These are phyloP conservation scores for Siphamia tubifer DNA, from an alignment of 2,113 vertebrate species.

Conservation along the genomic window DNA sequence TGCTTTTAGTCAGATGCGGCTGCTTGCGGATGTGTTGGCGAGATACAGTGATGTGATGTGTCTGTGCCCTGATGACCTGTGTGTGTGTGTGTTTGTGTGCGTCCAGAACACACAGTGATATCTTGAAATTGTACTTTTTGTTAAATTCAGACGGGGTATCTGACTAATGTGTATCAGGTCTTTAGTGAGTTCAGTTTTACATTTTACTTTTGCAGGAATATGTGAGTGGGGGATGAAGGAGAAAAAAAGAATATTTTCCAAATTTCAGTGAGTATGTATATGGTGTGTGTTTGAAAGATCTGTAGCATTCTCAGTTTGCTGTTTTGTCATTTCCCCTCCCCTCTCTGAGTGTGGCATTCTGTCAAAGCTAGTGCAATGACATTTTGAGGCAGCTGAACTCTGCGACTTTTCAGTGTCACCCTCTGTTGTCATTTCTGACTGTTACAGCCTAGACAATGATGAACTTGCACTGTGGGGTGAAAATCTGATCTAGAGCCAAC, in stretches of 20 bases:
- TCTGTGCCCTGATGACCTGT: too few species aligned
- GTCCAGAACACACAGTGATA: too few species aligned
- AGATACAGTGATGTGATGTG: too few species aligned
- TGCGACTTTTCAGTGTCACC: constrained; percentile 68
- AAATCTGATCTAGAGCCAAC: constrained; percentile 47
- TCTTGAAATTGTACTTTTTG: too few species aligned
- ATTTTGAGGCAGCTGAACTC: constrained; percentile 71
- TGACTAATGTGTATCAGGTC: not conserved
- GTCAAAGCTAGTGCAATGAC: constrained; percentile 58
- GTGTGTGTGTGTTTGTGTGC: too few species aligned
- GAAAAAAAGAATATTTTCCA: not conserved
- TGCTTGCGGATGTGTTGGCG: too few species aligned
- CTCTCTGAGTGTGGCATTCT: constrained; percentile 37
- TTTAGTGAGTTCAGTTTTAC: not conserved
- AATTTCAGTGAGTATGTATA: not conserved
- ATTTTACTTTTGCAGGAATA: not conserved
- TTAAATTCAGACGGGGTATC: too few species aligned
- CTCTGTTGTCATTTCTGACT: constrained; percentile 72
- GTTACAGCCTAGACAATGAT: constrained; percentile 64
- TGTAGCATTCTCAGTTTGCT: constrained; percentile 39
- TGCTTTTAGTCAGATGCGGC: too few species aligned
- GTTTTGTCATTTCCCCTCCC: constrained; percentile 40
- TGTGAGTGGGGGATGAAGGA: not conserved
- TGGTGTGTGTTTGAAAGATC: constrained; percentile 8
- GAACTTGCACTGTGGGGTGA: constrained; percentile 39